Base-by-base conservation (phyloP, 2,888 invertebrate genomes). In the Dysmachus trigonus region DNA sequence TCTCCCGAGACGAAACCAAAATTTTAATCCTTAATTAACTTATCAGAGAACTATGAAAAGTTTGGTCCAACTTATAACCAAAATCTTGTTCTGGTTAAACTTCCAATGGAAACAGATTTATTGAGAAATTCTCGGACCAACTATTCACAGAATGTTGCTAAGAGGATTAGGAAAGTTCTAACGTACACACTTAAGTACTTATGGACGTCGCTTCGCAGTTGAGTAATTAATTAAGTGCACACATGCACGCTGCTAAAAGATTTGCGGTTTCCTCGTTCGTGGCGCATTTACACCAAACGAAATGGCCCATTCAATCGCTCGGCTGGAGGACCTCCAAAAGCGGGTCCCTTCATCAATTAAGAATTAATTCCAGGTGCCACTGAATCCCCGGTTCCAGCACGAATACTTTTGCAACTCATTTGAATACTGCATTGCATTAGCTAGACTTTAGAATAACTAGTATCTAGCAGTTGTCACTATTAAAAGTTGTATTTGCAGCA, bases 1-100 rank as follows among this genome's bases (percentile, higher is more conserved):
- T 84, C 87, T 88, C 82, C 86, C 87, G 83, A 62, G 83, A 83
- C 83, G 71, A 87, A 86, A 87, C 86, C 87, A 87, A 87, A 88
- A 89, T 88, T 89, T 88, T 88, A 88, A 89, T 89, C 89, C 88
- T 88, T 89, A 89, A 89, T 89, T 89, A 89, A 89, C 89, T 89
- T 88, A 88, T 88, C 88, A 88, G 76, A 87, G 86, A 88, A 88
- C 88, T 87, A 87, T 84, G 87, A 86, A 88, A 87, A 87, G 86
- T 87, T 86, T 79, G 87, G 79, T 72, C 86, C 71, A 86, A 87
- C 87, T 87, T 87, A 87, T 87, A 86, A 87, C 87, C 86, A 86
- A 87, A 87, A 87, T 87, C 86, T 87, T 87, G 86, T 86, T 87
- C 87, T 86, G 85, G 87, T 85, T 86, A 86, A 87, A 87, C 85